Evolutionary conservation across 2,797 vertebrate genomes (phyloP).

Genomic region (Sebastiscus albofasciatus): DNA sequence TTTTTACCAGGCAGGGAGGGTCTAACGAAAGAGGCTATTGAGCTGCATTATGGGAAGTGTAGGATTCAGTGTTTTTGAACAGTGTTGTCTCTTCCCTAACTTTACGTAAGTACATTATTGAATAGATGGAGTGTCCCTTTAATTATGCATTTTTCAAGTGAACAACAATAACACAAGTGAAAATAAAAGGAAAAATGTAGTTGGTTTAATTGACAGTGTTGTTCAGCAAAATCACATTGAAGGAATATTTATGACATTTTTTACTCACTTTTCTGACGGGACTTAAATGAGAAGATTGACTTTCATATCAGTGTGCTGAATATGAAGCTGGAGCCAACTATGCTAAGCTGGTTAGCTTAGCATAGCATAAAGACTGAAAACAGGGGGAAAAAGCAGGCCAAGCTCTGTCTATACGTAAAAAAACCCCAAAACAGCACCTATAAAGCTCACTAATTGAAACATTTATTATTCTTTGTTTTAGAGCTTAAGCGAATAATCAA

Average conservation of each 20-base stretch:
- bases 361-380: neutral
- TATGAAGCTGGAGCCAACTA: no score
- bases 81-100: no score
- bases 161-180: neutral
- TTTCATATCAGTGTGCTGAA: rapidly evolving
- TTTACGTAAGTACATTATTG: neutral
- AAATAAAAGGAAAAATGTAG: neutral
- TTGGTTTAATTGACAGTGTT: neutral
- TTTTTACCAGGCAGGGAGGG: neutral
- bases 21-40: neutral
- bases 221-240: neutral
- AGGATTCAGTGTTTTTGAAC: neutral
- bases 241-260: neutral
- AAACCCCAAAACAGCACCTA: neutral
- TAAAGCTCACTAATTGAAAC: neutral
- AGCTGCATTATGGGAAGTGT: neutral
- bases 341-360: neutral
- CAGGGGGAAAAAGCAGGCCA: neutral
- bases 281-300: no score
- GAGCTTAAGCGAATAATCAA: no score
- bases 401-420: neutral
- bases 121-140: neutral
- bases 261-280: no score
- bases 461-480: neutral
- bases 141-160: neutral